Evolutionary conservation across 2,888 invertebrate species (phyloP), one percentile per base, ranked within the genome.

Genomic region (Agriopis leucophaearia): DNA sequence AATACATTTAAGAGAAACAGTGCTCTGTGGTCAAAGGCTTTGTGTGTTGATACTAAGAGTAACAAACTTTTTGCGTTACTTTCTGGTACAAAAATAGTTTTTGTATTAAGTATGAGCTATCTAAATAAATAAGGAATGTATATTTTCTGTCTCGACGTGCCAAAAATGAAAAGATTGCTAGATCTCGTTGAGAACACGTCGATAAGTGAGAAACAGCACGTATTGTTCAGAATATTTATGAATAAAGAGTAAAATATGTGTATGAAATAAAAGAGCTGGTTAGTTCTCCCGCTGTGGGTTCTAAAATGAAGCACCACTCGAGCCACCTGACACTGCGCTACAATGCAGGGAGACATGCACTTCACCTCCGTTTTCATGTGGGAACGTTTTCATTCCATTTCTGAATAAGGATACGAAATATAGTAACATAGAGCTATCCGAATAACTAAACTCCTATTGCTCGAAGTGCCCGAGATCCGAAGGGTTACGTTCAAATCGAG

Each of bases 291-390:
- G 72, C 66, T 67, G 73, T 54, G 47, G 69, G 58, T 70, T 54
- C 75, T 80, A 72, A 76, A 77, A 74, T 66, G 70, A 70, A 72
- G 74, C 62, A 67, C 68, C 73, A 78, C 80, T 79, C 77, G 69
- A 73, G 79, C 73, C 74, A 74, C 78, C 80, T 77, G 69, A 78
- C 78, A 68, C 74, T 66, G 72, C 73, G 70, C 72, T 72, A 75
- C 76, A 74, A 78, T 77, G 69, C 72, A 73, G 72, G 27, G 47
- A 69, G 71, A 66, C 10, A 69, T 70, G 68, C 74, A 71, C 74
- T 74, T 64, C 66, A 58, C 66, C 50, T 56, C 57, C 40, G 47
- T n/a, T 55, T 61, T 52, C 47, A 18, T 45, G 18, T 16, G 16
- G 42, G 36, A 18, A 55, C 55, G 18, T 55, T 42, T 42, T 55